phyloP scores from a whole-genome alignment of 2,888 invertebrate species.

The Caenorhabditis sp. region DNA sequence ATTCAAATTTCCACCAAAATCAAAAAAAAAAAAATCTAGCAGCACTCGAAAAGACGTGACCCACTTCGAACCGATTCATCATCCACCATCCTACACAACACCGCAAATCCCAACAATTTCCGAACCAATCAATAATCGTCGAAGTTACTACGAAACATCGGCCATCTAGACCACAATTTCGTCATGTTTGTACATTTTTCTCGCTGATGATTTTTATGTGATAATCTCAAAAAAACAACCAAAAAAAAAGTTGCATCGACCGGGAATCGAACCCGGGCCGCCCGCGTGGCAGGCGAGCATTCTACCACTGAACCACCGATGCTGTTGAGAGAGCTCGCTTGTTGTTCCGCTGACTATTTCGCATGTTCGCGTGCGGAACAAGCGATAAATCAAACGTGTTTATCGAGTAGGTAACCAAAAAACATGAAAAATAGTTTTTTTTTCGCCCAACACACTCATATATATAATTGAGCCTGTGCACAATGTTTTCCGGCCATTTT shows the following conservation, averaged over 20 bases:
- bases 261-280: constrained; percentile 66
- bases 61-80: not conserved
- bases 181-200: not conserved
- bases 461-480: no score
- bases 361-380: no score
- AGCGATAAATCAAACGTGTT: not conserved
- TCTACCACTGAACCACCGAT: constrained; percentile 68
- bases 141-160: constrained; percentile 9
- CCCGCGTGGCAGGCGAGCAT: constrained; percentile 68
- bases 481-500: no score
- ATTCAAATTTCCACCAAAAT: no score
- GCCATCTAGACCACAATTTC: constrained; percentile 4
- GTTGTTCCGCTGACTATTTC: no score
- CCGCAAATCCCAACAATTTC: not conserved
- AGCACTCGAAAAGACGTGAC: not conserved
- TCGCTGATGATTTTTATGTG: not conserved
- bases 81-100: not conserved
- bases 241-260: constrained; percentile 50
- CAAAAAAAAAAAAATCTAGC: not conserved
- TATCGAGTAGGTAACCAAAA: not conserved
- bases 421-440: no score
- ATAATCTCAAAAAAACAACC: no score
- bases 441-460: no score
- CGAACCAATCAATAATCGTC: not conserved
- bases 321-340: no score